A percentile compares a stretch with the other conserved stretches of the same genome.
phyloP scores from a whole-genome alignment of 2,113 vertebrate species.

The Paratilapia polleni region DNA sequence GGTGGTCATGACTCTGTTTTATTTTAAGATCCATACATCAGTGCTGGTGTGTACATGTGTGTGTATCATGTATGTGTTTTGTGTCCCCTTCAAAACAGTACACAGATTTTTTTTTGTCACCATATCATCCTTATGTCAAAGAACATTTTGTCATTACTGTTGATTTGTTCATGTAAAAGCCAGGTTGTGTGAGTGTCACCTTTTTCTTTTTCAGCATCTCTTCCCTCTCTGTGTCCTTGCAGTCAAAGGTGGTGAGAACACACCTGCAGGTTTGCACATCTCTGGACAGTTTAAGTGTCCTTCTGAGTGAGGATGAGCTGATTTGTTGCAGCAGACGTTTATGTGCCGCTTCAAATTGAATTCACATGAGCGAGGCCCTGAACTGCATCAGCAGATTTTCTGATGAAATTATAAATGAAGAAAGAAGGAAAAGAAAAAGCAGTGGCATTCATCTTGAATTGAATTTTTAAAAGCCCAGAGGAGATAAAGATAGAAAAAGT shows the following conservation, averaged over 20 bases:
- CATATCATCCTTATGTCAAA: not conserved
- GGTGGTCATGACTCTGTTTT: not conserved
- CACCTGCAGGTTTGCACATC: not conserved
- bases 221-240: not conserved
- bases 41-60: not conserved
- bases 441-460: conserved; percentile 59
- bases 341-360: conserved; percentile 75
- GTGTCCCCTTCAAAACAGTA: not conserved
- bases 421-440: conserved; percentile 2
- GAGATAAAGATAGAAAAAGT: conserved; percentile 46
- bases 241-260: not conserved
- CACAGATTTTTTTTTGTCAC: not conserved
- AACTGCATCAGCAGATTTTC: conserved; percentile 71
- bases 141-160: not conserved
- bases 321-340: conserved; percentile 51
- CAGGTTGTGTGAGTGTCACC: not conserved
- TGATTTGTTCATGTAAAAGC: conserved; percentile 25
- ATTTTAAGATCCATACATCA: not conserved
- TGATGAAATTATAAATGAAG: conserved; percentile 78
- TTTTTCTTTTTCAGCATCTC: not conserved
- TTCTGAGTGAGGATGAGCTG: conserved; percentile 44
- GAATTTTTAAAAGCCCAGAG: conserved; percentile 45
- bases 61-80: not conserved
- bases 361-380: conserved; percentile 79
- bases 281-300: not conserved